Evolutionary conservation across 2,113 vertebrate species (phyloP).

Genomic region (Bubalus kerabau): DNA sequence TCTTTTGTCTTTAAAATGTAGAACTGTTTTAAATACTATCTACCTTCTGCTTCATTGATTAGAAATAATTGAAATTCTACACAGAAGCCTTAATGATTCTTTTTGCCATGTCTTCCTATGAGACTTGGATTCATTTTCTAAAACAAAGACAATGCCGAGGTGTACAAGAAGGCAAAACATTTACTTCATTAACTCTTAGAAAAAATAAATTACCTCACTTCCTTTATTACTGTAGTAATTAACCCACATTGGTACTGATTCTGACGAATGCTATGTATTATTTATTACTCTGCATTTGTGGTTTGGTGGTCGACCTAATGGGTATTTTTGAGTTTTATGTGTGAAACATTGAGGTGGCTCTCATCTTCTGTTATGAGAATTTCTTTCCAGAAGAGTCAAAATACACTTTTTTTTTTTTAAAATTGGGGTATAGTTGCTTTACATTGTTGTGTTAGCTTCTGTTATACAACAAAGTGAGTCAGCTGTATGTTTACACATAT

Average conservation of each 20-base stretch:
- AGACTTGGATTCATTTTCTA: background rate
- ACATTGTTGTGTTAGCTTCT: too few relatives aligned
- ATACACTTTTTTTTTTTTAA: background rate
- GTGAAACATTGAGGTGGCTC: background rate
- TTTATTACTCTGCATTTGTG: conserved; percentile 59
- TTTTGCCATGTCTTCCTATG: background rate
- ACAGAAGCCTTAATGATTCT: background rate
- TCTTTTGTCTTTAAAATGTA: background rate
- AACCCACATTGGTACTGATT: background rate
- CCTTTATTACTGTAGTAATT: conserved; percentile 39
- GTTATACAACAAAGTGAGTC: too few relatives aligned
- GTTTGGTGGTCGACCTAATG: conserved; percentile 55
- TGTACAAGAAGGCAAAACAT: background rate
- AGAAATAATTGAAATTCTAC: conserved; percentile 26
- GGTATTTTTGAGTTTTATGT: background rate
- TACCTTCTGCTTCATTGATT: background rate
- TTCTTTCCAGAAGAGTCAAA: background rate
- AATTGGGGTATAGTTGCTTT: too few relatives aligned
- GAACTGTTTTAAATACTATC: background rate
- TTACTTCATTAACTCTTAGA: conserved; percentile 54
- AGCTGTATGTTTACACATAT: too few relatives aligned
- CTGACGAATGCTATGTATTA: conserved; percentile 26
- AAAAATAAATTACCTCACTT: conserved; percentile 69
- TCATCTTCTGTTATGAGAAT: background rate
- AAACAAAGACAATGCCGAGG: background rate